Conservation (phyloP, 2,113 vertebrate species). For the Cochlearius cochlearius region DNA sequence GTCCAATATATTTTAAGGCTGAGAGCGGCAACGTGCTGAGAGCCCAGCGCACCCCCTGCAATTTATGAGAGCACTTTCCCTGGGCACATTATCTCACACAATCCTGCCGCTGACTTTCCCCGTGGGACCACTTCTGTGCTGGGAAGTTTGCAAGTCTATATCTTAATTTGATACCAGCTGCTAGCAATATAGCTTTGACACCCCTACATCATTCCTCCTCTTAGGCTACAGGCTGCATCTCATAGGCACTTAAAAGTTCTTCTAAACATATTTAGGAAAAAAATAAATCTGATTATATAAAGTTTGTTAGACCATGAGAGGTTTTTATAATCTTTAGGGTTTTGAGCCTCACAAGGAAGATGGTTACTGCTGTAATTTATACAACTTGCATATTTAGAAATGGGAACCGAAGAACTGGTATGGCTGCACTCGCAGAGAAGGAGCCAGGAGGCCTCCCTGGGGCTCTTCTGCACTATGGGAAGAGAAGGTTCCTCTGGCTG, state of each 20-base stretch:
- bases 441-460: not conserved
- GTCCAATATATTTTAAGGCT: not conserved
- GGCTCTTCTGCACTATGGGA: not conserved
- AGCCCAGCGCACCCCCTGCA: not conserved
- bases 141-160: not conserved
- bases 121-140: not conserved
- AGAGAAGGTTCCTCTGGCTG: not conserved
- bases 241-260: not conserved
- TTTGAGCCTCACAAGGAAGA: not conserved
- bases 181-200: not conserved
- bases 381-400: not conserved
- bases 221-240: not conserved
- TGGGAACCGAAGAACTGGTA: not conserved
- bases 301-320: not conserved
- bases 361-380: not conserved
- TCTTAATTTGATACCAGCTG: not conserved
- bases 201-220: not conserved
- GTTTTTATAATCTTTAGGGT: not conserved
- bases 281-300: not conserved
- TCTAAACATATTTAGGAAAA: not conserved
- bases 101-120: not conserved
- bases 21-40: not conserved
- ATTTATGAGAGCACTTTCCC: not conserved
- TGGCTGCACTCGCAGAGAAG: not conserved
- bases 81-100: not conserved